A percentile compares a stretch with the other conserved stretches of the same genome.
Conservation (phyloP, 2,888 invertebrate genomes). For the Macaria notata region DNA sequence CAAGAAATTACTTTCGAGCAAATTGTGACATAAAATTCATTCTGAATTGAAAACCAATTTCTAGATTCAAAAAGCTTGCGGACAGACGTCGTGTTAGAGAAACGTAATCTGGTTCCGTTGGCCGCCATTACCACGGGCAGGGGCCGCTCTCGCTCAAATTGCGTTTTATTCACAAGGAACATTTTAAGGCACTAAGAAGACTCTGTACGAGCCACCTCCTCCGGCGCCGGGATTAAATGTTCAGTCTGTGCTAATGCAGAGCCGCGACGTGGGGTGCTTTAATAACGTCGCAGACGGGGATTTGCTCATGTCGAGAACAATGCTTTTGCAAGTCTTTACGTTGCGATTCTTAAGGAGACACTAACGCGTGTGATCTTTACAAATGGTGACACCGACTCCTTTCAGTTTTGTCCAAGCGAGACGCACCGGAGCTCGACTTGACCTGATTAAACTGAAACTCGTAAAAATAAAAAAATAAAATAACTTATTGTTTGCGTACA, state of each 20-base stretch:
- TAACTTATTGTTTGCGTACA: not conserved
- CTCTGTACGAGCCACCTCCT: constrained; percentile 19
- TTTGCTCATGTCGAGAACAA: constrained; percentile 46
- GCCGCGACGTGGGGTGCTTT: constrained; percentile 39
- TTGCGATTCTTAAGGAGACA: constrained; percentile 24
- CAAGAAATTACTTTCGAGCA: constrained; percentile 30
- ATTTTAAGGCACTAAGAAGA: constrained; percentile 20
- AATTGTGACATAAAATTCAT: constrained; percentile 39
- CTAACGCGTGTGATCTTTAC: constrained; percentile 28
- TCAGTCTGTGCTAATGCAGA: constrained; percentile 42
- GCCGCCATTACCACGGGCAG: constrained; percentile 36
- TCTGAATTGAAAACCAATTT: constrained; percentile 51
- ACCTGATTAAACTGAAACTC: constrained; percentile 9
- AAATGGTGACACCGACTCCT: constrained; percentile 5
- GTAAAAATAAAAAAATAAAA: not conserved
- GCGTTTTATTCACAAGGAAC: constrained; percentile 26
- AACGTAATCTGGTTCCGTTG: constrained; percentile 48
- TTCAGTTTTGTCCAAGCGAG: constrained; percentile 2
- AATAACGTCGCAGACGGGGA: constrained; percentile 34
- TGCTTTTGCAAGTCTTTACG: constrained; percentile 37
- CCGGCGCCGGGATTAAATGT: constrained; percentile 40
- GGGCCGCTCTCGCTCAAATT: constrained; percentile 21
- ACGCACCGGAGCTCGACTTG: constrained; percentile 1
- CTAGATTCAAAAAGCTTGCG: constrained; percentile 46
- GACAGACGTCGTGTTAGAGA: constrained; percentile 40